Conservation (phyloP, 2,797 vertebrate species). For the Tiaroga cobitis region DNA sequence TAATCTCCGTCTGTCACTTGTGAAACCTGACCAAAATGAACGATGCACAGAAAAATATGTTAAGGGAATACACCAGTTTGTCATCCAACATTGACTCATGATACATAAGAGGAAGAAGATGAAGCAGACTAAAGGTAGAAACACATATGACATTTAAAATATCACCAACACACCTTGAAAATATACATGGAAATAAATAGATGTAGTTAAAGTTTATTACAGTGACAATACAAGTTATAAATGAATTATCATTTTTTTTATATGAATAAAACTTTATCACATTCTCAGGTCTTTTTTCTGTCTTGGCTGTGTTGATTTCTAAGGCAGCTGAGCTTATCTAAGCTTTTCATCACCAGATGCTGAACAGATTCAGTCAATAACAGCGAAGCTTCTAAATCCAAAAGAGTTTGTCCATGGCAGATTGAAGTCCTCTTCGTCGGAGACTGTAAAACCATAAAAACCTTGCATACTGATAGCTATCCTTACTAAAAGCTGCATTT, state of each 20-base stretch:
- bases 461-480: slow-evolving; percentile 1
- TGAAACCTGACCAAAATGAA: slow-evolving; percentile 30
- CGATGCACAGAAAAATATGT: neutral
- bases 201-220: neutral
- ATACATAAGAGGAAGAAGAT: neutral
- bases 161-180: neutral
- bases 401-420: slow-evolving; percentile 42
- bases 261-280: neutral
- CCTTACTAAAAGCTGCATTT: slow-evolving; percentile 12
- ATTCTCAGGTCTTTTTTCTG: neutral
- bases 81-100: neutral
- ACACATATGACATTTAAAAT: neutral
- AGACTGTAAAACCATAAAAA: slow-evolving; percentile 16
- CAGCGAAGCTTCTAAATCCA: slow-evolving; percentile 39
- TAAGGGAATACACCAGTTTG: neutral
- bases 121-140: neutral
- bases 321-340: slow-evolving; percentile 43
- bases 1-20: slow-evolving; percentile 32
- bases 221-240: neutral
- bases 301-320: slow-evolving; percentile 30
- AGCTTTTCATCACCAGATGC: slow-evolving; percentile 47
- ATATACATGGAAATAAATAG: no score
- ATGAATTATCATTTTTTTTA: neutral
- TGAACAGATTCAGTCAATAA: slow-evolving; percentile 52
- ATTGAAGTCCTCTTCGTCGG: slow-evolving; percentile 17